Evolutionary conservation across 2,113 vertebrate genomes (phyloP).

Genomic region (Piprites chloris): DNA sequence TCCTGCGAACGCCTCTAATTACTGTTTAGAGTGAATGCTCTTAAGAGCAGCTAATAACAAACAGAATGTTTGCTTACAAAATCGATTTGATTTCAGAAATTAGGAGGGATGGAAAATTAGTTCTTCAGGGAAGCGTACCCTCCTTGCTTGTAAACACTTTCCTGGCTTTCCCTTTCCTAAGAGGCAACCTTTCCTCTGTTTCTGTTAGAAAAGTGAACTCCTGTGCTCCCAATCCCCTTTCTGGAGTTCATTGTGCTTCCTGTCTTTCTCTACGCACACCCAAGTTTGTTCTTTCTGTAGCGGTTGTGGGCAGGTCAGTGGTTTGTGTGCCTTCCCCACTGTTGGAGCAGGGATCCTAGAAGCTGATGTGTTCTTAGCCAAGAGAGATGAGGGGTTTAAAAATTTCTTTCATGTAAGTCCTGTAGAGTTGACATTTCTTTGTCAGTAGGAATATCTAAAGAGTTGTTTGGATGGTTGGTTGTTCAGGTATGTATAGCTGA

Average conservation of each 20-base stretch:
- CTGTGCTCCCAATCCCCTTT: rapidly evolving
- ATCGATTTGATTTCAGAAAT: neutral
- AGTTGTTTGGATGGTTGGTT: neutral
- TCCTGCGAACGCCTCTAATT: neutral
- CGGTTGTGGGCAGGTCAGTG: neutral
- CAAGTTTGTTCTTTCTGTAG: neutral
- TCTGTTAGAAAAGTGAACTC: neutral
- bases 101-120: neutral
- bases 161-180: neutral
- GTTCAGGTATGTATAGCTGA: neutral
- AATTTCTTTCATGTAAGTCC: neutral
- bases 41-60: neutral
- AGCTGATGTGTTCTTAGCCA: neutral
- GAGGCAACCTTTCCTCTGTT: neutral
- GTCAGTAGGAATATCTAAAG: neutral
- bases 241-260: neutral
- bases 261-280: rapidly evolving
- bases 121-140: neutral
- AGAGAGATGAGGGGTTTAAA: rapidly evolving
- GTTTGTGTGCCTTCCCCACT: neutral
- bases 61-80: neutral
- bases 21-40: neutral
- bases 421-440: neutral
- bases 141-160: neutral
- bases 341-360: neutral